These are phyloP conservation scores for Camelus dromedarius DNA, from an alignment of 2,113 vertebrate species.

Conservation along the genomic window DNA sequence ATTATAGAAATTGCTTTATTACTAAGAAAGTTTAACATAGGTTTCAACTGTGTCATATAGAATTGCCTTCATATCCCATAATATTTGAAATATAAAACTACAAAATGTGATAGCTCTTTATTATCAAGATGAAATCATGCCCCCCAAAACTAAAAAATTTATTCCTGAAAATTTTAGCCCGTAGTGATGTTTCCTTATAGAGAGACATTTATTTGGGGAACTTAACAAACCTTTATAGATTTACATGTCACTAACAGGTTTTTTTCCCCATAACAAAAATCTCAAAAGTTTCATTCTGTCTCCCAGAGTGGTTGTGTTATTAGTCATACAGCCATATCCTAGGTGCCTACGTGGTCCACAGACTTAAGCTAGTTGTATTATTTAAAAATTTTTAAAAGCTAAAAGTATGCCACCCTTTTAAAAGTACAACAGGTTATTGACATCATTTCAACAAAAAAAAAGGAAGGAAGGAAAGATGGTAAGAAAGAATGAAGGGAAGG, in stretches of 20 bases:
- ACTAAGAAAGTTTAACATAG: slow-evolving; percentile 19
- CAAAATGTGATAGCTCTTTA: neutral
- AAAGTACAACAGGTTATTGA: neutral
- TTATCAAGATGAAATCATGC: neutral
- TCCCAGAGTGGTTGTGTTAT: neutral
- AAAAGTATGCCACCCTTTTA: neutral
- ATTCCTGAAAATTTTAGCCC: neutral
- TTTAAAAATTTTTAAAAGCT: neutral
- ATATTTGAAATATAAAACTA: slow-evolving; percentile 16
- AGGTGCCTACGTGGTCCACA: neutral
- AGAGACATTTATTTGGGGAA: neutral
- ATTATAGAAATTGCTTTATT: slow-evolving; percentile 50
- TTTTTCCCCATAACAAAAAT: neutral
- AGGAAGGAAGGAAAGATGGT: rapidly evolving
- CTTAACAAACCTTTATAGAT: neutral
- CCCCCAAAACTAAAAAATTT: neutral
- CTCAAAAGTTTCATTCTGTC: neutral
- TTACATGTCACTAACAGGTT: neutral
- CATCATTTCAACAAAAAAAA: neutral
- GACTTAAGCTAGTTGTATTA: neutral
- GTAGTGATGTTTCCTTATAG: neutral
- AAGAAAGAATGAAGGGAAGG: neutral
- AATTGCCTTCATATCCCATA: slow-evolving; percentile 23
- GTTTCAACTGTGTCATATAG: neutral
- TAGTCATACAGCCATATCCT: neutral